These are phyloP conservation scores for Blera fallax DNA, from an alignment of 2,888 invertebrate species.

Conservation along the genomic window DNA sequence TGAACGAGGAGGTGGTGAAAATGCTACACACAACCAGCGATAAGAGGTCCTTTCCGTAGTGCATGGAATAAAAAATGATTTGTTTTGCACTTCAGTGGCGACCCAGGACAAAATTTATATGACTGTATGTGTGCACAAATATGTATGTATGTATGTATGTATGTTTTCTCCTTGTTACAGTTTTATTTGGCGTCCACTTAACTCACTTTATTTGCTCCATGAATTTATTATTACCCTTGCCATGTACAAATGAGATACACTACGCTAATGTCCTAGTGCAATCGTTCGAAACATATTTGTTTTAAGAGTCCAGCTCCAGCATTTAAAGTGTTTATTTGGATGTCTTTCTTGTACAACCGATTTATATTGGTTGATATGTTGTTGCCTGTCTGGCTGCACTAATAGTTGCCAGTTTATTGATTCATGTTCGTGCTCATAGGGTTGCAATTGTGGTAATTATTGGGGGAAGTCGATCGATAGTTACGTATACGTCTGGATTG, in stretches of 20 bases:
- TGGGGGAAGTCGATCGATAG: neutral
- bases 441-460: neutral
- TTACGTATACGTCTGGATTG: too few species aligned
- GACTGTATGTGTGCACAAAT: neutral
- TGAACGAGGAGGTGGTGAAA: conserved; percentile 24
- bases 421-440: neutral
- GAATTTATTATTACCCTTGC: conserved; percentile 2
- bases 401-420: neutral
- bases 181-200: conserved; percentile 53
- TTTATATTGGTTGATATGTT: neutral
- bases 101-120: neutral
- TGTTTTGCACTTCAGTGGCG: conserved; percentile 41
- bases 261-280: neutral
- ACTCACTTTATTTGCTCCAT: conserved; percentile 35
- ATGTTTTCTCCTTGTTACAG: conserved; percentile 22
- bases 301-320: neutral
- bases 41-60: conserved; percentile 19
- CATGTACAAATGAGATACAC: neutral
- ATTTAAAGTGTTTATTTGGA: neutral
- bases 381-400: neutral
- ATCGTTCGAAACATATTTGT: neutral
- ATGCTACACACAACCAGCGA: conserved; percentile 18
- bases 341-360: neutral
- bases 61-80: conserved; percentile 25
- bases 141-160: neutral